Evolutionary conservation across 2,113 vertebrate species (phyloP), one percentile per base, ranked within the genome.

Genomic region (Empidonax traillii): DNA sequence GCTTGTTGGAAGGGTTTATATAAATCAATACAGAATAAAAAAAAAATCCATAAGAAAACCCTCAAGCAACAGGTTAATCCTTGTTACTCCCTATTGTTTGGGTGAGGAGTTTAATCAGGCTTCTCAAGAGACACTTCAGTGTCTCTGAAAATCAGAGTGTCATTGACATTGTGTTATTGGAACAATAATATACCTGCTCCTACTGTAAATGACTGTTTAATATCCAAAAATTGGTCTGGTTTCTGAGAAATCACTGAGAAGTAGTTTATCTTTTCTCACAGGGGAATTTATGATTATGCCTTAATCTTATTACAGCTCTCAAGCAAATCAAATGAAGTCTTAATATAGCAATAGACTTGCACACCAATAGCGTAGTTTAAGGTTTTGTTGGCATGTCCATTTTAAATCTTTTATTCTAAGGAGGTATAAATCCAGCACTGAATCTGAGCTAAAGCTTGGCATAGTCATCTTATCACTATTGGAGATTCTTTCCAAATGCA

Each of bases 291-390:
- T 78, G 33, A 85, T 93, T 89, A 73, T 75, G 20, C 20, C 49
- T 62, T 96, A 91, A 96, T 94, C 81, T 87, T 93, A 89, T 78
- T 87, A 76, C 19, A 47, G 53, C 41, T 94, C 37, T 91, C 39
- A 81, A 81, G 39, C 75, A 95, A 95, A 91, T 89, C 61, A 92
- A 89, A 90, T 87, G 9, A 89, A 89, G 44, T 76, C 66, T 62
- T 89, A 44, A 69, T 91, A 79, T 41, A 91, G 41, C 31, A 82
- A 58, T 43, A 55, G 47, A 72, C 49, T 95, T 85, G 41, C 47
- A 82, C 23, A 35, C 37, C 7, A 3, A 75, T 37, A 71, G 35
- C 44, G 41, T 33, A 72, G 44, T 87, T 88, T 55, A 73, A 66
- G 17, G 14, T 52, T 92, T 85, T 63, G 15, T 73, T 86, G 46